Evolutionary conservation across 1,140 invertebrate species (phyloP), one percentile per base, ranked within the genome.

Genomic region (Saccostrea glomerata): DNA sequence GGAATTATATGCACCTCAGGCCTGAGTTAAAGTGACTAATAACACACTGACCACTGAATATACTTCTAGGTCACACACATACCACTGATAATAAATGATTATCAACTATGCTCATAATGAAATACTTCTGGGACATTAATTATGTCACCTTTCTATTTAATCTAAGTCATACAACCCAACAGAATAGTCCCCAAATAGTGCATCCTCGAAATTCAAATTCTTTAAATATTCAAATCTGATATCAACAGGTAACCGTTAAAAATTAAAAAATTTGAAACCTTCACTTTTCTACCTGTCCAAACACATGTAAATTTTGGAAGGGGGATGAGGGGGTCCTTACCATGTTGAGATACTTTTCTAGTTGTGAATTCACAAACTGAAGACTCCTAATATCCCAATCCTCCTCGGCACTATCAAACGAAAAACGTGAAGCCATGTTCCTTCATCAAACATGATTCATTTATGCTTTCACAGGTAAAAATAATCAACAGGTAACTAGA

Each of bases 341-440:
- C 93, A 93, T 92, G 84, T 89, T 92, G 15, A 93, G 86, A 86
- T 93, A 93, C 40, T 89, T 90, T 90, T 93, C 92, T 36, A 93
- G 90, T 84, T 93, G 90, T 15, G 90, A 91, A 86, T 93, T 93
- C 23, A 93, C 86, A 63, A 91, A 88, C 83, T 92, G 88, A 70
- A 93, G 77, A 56, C 90, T 92, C 47, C 85, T 88, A 40, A 93
- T 66, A 87, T 93, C 93, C 93, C 93, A 93, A 58, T 93, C 92
- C 89, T 93, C 92, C 84, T 93, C 92, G 15, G 89, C 88, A 87
- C 90, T 90, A 88, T 93, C 92, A 90, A 90, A 92, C 17, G 91
- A 89, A 86, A 92, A 92, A 77, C 30, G 70, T 77, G 70, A 77
- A 77, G 70, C 70, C 70, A 77, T 77, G 25, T 77, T 77, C 70